A percentile compares a stretch with the other conserved stretches of the same genome.
Evolutionary conservation across 2,797 vertebrate genomes (phyloP).

Genomic region (Pachyuromys duprasi): DNA sequence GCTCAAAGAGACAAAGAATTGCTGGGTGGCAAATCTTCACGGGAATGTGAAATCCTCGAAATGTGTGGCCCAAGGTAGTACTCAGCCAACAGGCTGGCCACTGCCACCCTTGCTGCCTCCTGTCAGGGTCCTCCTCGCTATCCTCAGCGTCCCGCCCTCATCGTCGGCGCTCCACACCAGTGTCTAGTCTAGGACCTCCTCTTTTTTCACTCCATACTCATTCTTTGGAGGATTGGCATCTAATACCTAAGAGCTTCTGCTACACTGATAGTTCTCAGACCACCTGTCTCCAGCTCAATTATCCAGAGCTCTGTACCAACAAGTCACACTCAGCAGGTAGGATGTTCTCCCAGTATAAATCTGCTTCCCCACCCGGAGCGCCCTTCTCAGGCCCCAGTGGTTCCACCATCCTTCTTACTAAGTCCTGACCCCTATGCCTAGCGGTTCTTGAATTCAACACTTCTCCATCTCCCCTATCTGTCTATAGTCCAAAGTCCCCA

Average conservation of each 20-base stretch:
- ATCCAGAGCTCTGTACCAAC: background rate
- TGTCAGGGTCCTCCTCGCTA: background rate
- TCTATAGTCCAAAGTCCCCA: background rate
- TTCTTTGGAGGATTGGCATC: no score
- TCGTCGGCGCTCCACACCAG: background rate
- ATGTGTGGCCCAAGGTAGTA: background rate
- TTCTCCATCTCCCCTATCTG: background rate
- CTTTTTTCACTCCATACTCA: no score
- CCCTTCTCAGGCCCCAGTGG: no score
- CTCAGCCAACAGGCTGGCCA: background rate
- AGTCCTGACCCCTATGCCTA: background rate
- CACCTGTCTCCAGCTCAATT: background rate
- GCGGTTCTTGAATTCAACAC: background rate
- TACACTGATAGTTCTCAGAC: background rate
- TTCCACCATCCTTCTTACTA: background rate
- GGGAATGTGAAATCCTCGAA: background rate
- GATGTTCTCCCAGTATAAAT: background rate
- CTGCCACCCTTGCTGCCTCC: background rate
- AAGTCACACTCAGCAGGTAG: background rate
- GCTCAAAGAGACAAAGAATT: background rate
- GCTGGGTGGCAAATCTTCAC: background rate
- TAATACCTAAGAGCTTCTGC: background rate
- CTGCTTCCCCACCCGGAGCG: background rate
- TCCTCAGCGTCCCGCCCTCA: no score
- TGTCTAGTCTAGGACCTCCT: background rate